Conservation (phyloP, 2,113 vertebrate species). For the Cervus canadensis region DNA sequence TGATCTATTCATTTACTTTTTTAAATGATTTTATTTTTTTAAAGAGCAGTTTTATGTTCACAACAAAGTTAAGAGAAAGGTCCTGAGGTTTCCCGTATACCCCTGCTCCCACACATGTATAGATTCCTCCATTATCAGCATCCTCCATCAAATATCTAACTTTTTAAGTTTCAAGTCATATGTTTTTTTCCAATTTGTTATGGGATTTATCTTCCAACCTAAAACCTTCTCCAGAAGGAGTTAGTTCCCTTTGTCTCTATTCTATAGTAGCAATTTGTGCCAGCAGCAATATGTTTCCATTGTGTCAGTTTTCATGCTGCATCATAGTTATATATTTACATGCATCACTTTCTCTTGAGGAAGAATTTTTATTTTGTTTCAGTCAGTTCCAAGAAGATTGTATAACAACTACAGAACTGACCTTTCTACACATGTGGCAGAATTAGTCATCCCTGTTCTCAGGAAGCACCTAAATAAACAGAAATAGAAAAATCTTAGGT, state of each 20-base stretch:
- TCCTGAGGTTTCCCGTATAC: neutral
- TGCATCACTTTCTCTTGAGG: neutral
- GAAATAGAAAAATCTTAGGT: neutral
- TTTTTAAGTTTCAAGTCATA: neutral
- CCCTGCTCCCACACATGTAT: neutral
- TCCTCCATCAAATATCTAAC: neutral
- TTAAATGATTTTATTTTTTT: neutral
- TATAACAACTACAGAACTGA: neutral
- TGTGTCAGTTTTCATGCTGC: neutral
- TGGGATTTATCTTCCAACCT: neutral
- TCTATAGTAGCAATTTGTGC: neutral
- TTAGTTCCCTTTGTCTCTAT: neutral
- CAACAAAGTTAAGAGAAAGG: neutral
- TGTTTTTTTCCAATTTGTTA: neutral
- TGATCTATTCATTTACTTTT: neutral
- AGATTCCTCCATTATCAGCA: neutral
- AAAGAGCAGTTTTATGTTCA: neutral
- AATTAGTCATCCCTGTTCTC: neutral
- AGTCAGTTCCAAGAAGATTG: neutral
- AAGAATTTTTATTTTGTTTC: conserved; percentile 6
- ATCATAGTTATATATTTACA: neutral
- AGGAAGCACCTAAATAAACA: neutral
- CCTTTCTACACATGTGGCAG: neutral
- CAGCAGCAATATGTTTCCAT: neutral
- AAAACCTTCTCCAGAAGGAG: neutral